phyloP scores from a whole-genome alignment of 2,797 vertebrate species.

The Melanotaenia pygmaea region DNA sequence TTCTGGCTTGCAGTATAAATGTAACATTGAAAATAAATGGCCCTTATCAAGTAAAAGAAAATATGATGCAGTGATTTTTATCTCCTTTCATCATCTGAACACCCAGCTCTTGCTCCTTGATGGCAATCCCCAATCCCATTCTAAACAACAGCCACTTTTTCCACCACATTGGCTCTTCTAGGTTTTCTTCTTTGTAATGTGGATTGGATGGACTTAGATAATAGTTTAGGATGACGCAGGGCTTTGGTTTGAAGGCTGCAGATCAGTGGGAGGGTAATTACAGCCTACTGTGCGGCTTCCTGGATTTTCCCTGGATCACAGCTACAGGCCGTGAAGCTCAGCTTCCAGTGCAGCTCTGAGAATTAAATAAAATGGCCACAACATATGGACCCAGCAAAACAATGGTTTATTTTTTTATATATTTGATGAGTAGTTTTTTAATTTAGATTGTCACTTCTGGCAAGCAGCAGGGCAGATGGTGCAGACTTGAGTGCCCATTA shows the following conservation, averaged over 20 bases:
- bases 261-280: conserved; percentile 75
- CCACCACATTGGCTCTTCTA: conserved; percentile 55
- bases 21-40: conserved; percentile 15
- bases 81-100: conserved; percentile 57
- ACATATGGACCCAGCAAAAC: conserved; percentile 83
- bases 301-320: conserved; percentile 71
- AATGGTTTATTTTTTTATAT: conserved; percentile 87
- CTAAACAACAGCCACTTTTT: conserved; percentile 66
- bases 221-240: conserved; percentile 70
- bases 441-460: conserved; percentile 93
- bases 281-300: conserved; percentile 71
- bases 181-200: conserved; percentile 64
- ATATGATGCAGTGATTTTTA: conserved; percentile 32
- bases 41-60: conserved; percentile 38
- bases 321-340: conserved; percentile 54
- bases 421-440: conserved; percentile 88
- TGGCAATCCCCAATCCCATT: conserved; percentile 57
- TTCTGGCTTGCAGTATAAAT: conserved; percentile 20
- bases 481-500: conserved; percentile 87
- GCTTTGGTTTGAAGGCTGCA: conserved; percentile 69
- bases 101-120: conserved; percentile 45
- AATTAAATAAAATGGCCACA: conserved; percentile 59
- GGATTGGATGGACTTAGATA: conserved; percentile 70
- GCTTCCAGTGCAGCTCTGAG: conserved; percentile 43
- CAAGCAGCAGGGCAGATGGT: conserved; percentile 90